Base-by-base conservation (phyloP, 2,888 invertebrate species). In the Ormia ochracea region DNA sequence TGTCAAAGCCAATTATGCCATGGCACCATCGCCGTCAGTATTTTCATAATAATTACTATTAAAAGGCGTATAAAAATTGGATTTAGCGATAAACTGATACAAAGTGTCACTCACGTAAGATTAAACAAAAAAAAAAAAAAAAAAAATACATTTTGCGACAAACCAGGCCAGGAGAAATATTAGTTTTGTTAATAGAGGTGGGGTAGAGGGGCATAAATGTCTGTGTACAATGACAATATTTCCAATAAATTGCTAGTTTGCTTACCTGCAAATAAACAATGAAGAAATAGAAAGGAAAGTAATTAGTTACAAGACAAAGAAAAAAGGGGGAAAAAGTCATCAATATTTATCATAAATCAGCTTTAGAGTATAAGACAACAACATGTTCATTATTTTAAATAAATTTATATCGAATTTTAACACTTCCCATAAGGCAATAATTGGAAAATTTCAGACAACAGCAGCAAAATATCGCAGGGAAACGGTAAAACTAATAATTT, bases 211-310 rank as follows among this genome's bases (percentile, higher is more conserved):
- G 43, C 14, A 45, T 31, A 19, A 31, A 23, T 48, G 17, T 36
- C 45, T 56, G 33, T n/a, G n/a, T 0, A 36, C 33, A 33, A 43
- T 56, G 56, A 56, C 56, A 56, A 58, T 48, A 12, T 58, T 43
- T 43, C n/a, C 12, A 63, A 54, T 26, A 63, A 61, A 72, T 52
- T 23, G 23, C 41, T 52, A 2, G 19, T 48, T 75, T 74, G 81
- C 83, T 82, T 82, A 83, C 83, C 82, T 82, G 80, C 9, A 83
- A 82, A 36, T 36, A 81, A 33, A 70, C 45, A 33, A 19, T 31
- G 21, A 61, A 74, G 9, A 43, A 45, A 69, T 43, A 54, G 75
- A 78, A 70, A 63, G 68, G 76, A 76, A 73, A 50, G 63, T 63
- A 63, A 76, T 76, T 80, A 80, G 68, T 80, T 54, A 63, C n/a